Evolutionary conservation across 2,797 vertebrate genomes (phyloP), one percentile per base, ranked within the genome.

Genomic region (Lagocephalus sceleratus): DNA sequence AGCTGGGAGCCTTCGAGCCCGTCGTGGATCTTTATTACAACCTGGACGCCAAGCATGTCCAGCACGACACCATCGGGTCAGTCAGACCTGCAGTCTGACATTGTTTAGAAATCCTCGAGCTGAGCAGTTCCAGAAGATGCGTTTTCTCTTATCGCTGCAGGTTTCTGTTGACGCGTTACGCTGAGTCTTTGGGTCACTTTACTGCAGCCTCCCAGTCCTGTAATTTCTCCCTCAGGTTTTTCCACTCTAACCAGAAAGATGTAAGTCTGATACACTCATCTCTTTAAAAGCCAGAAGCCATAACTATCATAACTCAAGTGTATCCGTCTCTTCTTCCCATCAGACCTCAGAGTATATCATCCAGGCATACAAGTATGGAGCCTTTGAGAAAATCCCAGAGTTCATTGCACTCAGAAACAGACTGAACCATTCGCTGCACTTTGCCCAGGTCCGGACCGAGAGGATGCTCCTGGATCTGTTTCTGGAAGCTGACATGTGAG

Each of bases 191-290:
- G 85, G 97, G 97, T 80, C 96, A 98, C 71, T 98, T 97, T 2
- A 87, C 94, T 78, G 95, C 95, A 83, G 95, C 97, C 50, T 96
- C 96, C 72, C 96, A 99, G 78, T 93, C 97, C 73, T 99, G 93
- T 88, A 98, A 97, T 72, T 98, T 97, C 87, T 95, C 96, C 78
- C 96, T 99, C 94, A 95, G 96, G 94, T 99, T 99, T 94, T 99
- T 98, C 91, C 97, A 99, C 92, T 99, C 97, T 44, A 99, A 99
- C 91, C 97, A 99, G 94, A 99, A 99, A 98, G 97, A 99, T 98
- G 96, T 99, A 87, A 94, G 97, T 94, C 68, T 1, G 1, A 21
- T 16, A 15, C 21, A 2, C 41, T 2, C n/a, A 38, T 47, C 19
- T 25, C 12, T 5, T 4, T 8, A 49, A 1, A 5, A 6, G 7